Evolutionary conservation across 2,797 vertebrate species (phyloP), one percentile per base, ranked within the genome.

Genomic region (Darevskia nairensis): DNA sequence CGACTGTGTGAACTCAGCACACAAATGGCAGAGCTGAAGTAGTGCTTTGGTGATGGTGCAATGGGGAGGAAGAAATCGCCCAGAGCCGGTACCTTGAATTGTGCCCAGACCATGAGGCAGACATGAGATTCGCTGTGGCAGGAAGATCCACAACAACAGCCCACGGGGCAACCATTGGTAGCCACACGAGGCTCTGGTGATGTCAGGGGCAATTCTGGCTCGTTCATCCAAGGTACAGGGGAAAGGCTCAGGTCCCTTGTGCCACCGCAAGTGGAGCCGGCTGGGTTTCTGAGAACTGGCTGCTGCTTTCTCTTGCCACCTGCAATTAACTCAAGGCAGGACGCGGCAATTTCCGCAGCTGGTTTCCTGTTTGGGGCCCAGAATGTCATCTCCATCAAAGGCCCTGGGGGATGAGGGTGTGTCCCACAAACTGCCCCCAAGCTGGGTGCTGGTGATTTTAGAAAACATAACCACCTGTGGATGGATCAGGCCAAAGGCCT

Each of bases 281-380:
- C 2, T 27, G 25, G n/a, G 19, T 25, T 27, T 23, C n/a, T 11
- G 44, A 2, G 69, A 7, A 27, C 8, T 10, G 4, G 29, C 32
- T 8, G 83, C 50, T 27, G 69, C 55, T 25, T 11, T 10, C 25
- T 13, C 66, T 72, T 3, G 41, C 77, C 85, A 79, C 76, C 64
- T 11, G 64, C 66, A 2, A 32, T 4, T 10, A 23, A 75, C 41
- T 32, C 39, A 23, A 71, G 8, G 1, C 59, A 46, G 76, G 61
- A 4, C 35, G 39, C 29, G 1, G 23, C 61, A 0, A 27, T 41
- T 89, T 90, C 87, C 85, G 86, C 88, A 85, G 82, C 74, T 39
- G 6, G 84, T 72, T 91, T 93, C 92, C 92, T 90, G 89, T 89
- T 41, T 76, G 29, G 23, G 35, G 25, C 69, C 50, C 21, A 11